phyloP scores from a whole-genome alignment of 2,113 vertebrate species.

The Stegostoma tigrinum region DNA sequence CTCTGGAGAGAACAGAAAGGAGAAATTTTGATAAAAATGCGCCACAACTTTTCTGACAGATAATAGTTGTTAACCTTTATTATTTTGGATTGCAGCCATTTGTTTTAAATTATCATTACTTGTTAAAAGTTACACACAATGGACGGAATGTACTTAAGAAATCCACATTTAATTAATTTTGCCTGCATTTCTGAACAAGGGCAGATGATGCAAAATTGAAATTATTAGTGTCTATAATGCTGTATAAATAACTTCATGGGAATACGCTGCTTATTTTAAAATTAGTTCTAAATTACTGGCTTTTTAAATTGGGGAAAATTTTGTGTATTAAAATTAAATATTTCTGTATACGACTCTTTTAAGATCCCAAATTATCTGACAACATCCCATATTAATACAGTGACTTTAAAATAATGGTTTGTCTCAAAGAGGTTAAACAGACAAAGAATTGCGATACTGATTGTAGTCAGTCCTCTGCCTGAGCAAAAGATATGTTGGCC shows the following conservation, averaged over 20 bases:
- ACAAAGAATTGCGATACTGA: not conserved
- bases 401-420: not conserved
- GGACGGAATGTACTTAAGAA: not conserved
- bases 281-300: not conserved
- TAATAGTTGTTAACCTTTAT: not conserved
- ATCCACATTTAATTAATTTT: not conserved
- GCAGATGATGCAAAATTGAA: not conserved
- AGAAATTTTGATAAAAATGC: not conserved
- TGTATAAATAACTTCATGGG: not conserved
- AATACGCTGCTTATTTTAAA: not conserved
- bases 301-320: not conserved
- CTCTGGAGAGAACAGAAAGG: not conserved
- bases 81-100: not conserved
- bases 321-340: not conserved
- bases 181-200: not conserved
- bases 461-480: not conserved
- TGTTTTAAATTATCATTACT: not conserved
- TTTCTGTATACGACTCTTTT: not conserved
- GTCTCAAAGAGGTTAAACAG: not conserved
- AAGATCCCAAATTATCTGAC: not conserved
- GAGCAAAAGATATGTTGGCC: not conserved
- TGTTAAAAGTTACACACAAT: not conserved
- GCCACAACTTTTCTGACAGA: not conserved
- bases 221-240: not conserved
- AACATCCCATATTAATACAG: not conserved